phyloP scores from a whole-genome alignment of 2,113 vertebrate genomes.

The Gambusia holbrooki region DNA sequence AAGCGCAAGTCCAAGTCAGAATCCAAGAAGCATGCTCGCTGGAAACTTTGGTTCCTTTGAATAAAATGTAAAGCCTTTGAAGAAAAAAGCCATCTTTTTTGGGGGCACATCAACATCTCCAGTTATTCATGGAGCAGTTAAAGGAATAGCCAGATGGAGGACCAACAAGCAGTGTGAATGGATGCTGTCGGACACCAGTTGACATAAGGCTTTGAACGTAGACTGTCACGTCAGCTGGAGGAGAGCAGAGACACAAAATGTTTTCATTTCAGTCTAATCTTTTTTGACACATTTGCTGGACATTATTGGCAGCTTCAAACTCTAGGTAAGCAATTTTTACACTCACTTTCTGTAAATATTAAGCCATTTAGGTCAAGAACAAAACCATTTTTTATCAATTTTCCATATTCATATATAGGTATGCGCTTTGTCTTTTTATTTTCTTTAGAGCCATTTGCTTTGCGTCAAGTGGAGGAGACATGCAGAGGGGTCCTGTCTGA shows the following conservation, averaged over 20 bases:
- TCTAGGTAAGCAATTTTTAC: slow-evolving; percentile 75
- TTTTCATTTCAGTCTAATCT: slow-evolving; percentile 52
- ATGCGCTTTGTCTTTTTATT: slow-evolving; percentile 57
- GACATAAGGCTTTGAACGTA: slow-evolving; percentile 45
- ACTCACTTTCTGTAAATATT: slow-evolving; percentile 25
- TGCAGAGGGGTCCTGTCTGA: slow-evolving; percentile 57
- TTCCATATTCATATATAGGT: slow-evolving; percentile 13
- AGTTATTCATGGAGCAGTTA: slow-evolving; percentile 77
- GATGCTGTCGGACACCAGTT: slow-evolving; percentile 36
- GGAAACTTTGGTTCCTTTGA: slow-evolving; percentile 99
- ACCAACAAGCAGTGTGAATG: slow-evolving; percentile 37
- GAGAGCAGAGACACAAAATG: slow-evolving; percentile 45
- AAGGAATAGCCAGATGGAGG: slow-evolving; percentile 45
- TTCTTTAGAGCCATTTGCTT: slow-evolving; percentile 66
- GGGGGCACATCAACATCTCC: slow-evolving; percentile 37
- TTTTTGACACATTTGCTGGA: slow-evolving; percentile 63
- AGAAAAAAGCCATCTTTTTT: slow-evolving; percentile 41
- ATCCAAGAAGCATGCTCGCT: slow-evolving; percentile 97
- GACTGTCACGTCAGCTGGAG: slow-evolving; percentile 46
- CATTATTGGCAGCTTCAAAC: slow-evolving; percentile 57
- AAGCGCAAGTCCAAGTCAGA: slow-evolving; percentile 99
- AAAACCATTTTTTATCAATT: slow-evolving; percentile 28
- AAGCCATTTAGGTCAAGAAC: slow-evolving; percentile 36
- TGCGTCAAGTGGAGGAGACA: slow-evolving; percentile 64
- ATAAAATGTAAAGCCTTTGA: slow-evolving; percentile 49